Evolutionary conservation across 2,888 invertebrate species (phyloP), one percentile per base, ranked within the genome.

Genomic region (Harpagoxenus sublaevis): DNA sequence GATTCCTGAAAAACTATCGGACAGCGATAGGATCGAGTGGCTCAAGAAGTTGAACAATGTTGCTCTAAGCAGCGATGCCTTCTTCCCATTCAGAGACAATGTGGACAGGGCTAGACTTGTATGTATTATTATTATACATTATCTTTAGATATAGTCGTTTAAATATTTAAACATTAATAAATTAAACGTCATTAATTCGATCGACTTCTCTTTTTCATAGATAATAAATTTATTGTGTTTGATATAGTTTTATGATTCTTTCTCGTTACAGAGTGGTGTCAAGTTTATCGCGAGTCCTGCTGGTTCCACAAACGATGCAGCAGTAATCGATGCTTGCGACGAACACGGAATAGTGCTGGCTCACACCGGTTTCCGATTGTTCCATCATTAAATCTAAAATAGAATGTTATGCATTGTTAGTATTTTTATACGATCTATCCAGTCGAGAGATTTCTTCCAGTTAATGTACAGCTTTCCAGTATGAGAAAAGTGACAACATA

Each of bases 51-150:
- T 99, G 92, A 97, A 96, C 86, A 97, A 97, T 42, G 98, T 98
- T 48, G 97, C 98, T 4, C 96, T 99, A 35, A 98, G 98, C 23
- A 99, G 99, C 0, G 99, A 99, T 95, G 99, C 99, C 0, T 99
- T 99, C 96, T 99, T 99, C 96, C 99, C 99, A 45, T 99, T 99
- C 96, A 96, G 99, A 89, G 99, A 99, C 94, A 99, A 99, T 93
- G 97, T 99, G 82, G 99, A 99, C 94, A 96, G 99, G 88, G 99
- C 99, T 68, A 96, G 96, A 89, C 97, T 98, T 97, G 99, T 99
- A 94, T 94, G 95, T 88, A 42, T 75, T 84, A 42, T 53, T 39
- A 45, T 53, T 68, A 81, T 63, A 28, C 77, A 28, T 28, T 57
- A 35, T 18, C n/a, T 51, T n/a, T 68, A 5, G 55, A 39, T 3